Percentiles rank a stretch among this genome's conserved stretches.
These are phyloP conservation scores for Xiphophorus hellerii DNA, from an alignment of 2,113 vertebrate species.

Conservation along the genomic window DNA sequence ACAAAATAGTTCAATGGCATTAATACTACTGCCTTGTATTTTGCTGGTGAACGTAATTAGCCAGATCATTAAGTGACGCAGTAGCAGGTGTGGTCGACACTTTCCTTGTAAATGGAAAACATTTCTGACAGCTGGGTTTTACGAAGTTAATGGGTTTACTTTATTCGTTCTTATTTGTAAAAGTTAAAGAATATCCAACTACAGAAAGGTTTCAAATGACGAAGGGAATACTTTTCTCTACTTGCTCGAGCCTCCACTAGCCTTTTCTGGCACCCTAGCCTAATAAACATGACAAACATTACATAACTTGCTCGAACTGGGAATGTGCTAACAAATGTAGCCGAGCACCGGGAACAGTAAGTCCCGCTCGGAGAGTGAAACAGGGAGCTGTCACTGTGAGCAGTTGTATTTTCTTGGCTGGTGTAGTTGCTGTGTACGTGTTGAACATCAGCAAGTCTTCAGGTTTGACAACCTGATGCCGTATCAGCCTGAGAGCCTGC, in stretches of 20 bases:
- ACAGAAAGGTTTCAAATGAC: not conserved
- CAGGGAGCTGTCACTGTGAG: not conserved
- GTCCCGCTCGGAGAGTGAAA: not conserved
- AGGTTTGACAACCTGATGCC: conserved; percentile 38
- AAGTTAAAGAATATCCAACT: not conserved
- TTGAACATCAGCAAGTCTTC: conserved; percentile 52
- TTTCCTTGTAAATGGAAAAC: not conserved
- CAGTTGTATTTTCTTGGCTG: not conserved
- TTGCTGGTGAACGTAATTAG: too few relatives aligned
- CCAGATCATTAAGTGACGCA: not conserved
- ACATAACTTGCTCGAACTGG: conserved; percentile 45
- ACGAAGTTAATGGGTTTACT: not conserved
- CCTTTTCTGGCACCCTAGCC: not conserved
- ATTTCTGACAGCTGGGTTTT: not conserved
- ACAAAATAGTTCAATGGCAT: too few relatives aligned
- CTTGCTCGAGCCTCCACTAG: too few relatives aligned
- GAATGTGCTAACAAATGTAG: conserved; percentile 32
- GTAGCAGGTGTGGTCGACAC: not conserved
- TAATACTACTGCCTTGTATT: too few relatives aligned
- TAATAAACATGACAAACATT: conserved; percentile 21
- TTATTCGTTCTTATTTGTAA: not conserved
- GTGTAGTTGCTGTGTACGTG: conserved; percentile 30
- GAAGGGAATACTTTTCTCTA: not conserved
- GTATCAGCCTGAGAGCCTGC: conserved; percentile 42
- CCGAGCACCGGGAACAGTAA: not conserved